A percentile compares a stretch with the other conserved stretches of the same genome.
Conservation (phyloP, 2,113 vertebrate genomes). For the Aphelocoma coerulescens region DNA sequence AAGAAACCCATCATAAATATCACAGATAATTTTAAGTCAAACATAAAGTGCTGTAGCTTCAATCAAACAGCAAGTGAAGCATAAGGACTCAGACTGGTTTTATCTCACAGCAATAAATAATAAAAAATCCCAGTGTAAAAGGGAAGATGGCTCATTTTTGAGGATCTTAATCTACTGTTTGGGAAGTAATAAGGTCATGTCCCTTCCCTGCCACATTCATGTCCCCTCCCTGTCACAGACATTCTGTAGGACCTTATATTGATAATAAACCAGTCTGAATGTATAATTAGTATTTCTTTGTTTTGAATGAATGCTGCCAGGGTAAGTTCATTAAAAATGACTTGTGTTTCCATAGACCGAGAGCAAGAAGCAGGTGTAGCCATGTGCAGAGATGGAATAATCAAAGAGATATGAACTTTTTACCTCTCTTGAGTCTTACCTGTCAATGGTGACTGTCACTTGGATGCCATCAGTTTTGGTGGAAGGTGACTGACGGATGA, state of each 20-base stretch:
- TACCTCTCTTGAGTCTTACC: neutral
- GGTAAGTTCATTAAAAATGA: neutral
- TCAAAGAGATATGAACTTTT: neutral
- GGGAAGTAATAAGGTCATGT: neutral
- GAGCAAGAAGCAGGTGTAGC: neutral
- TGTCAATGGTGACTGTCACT: neutral
- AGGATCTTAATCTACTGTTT: neutral
- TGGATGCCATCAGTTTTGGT: neutral
- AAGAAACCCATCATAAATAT: neutral
- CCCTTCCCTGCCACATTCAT: neutral
- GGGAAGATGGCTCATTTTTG: neutral
- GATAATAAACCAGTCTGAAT: neutral
- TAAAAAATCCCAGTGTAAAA: neutral
- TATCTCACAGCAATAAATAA: neutral
- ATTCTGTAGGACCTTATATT: neutral
- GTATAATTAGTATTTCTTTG: neutral
- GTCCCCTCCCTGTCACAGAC: neutral
- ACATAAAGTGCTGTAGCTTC: neutral
- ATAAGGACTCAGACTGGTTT: neutral
- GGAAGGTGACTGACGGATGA: neutral
- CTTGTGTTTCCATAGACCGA: neutral
- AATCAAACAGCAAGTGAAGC: neutral
- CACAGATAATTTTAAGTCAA: neutral
- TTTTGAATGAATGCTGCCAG: neutral
- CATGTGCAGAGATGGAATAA: neutral